Percentiles rank a stretch among this genome's conserved stretches.
These are phyloP conservation scores for Cryptophagus acutangulus DNA, from an alignment of 2,888 invertebrate genomes.

Conservation along the genomic window DNA sequence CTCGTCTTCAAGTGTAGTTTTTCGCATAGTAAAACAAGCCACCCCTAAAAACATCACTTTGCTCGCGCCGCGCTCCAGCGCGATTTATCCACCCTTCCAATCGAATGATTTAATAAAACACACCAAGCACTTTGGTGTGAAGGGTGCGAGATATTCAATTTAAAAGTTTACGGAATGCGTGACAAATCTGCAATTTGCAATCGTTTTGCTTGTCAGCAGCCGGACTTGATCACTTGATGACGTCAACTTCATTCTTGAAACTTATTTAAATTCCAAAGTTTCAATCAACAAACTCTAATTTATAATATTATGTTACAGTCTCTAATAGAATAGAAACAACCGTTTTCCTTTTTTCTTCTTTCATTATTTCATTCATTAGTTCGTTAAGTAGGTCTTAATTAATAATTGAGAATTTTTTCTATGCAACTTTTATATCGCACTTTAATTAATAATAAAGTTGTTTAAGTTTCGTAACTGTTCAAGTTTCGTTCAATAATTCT, in stretches of 20 bases:
- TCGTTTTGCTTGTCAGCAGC: constrained; percentile 35
- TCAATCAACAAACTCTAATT: constrained; percentile 37
- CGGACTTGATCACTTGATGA: constrained; percentile 32
- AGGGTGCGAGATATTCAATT: constrained; percentile 44
- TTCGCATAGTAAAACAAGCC: neutral
- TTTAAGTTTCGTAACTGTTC: too few species aligned
- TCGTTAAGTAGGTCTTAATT: too few species aligned
- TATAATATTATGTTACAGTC: too few species aligned
- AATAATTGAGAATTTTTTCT: too few species aligned
- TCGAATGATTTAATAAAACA: constrained; percentile 46
- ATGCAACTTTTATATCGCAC: too few species aligned
- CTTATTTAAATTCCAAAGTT: constrained; percentile 44
- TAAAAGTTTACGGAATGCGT: constrained; percentile 48
- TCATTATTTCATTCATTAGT: too few species aligned
- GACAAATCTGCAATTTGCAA: constrained; percentile 48
- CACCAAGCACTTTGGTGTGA: constrained; percentile 27
- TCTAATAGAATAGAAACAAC: too few species aligned
- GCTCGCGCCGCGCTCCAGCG: neutral
- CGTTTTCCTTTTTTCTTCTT: too few species aligned
- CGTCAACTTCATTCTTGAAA: constrained; percentile 39
- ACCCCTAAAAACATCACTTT: neutral
- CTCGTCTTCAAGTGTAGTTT: neutral
- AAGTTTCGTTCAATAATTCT: too few species aligned
- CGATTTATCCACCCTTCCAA: constrained; percentile 31
- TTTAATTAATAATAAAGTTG: too few species aligned